These are phyloP conservation scores for Amphiduros pacificus DNA, from an alignment of 2,888 invertebrate genomes.

Conservation along the genomic window DNA sequence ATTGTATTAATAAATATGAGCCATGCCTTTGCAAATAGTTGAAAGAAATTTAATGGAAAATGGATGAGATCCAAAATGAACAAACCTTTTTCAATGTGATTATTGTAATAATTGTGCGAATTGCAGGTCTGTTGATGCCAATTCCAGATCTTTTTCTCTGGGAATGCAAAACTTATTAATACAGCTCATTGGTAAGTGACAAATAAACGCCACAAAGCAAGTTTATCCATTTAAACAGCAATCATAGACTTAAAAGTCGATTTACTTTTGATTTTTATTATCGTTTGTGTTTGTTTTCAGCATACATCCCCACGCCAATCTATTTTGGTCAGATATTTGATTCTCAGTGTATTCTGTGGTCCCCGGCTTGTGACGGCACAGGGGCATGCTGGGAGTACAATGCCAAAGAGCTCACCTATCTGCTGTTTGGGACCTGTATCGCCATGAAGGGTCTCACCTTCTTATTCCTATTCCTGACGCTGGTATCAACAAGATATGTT, in stretches of 20 bases:
- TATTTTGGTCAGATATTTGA: constrained; percentile 30
- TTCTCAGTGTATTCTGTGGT: constrained; percentile 22
- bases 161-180: constrained; percentile 27
- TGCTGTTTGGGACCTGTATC: constrained; percentile 19
- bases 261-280: not conserved
- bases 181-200: constrained; percentile 16
- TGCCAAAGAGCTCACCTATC: constrained; percentile 15
- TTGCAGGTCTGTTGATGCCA: constrained; percentile 19
- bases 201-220: not conserved
- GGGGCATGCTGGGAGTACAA: constrained; percentile 26
- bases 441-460: constrained; percentile 21
- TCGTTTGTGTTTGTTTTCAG: constrained; percentile 10
- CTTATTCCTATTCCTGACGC: constrained; percentile 15
- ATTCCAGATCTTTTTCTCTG: constrained; percentile 23
- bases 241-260: too few species aligned
- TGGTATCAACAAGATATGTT: too few species aligned
- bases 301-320: constrained; percentile 28
- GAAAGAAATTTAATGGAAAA: too few species aligned
- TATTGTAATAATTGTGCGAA: too few species aligned
- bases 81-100: too few species aligned
- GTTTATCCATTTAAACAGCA: not conserved
- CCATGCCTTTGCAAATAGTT: too few species aligned
- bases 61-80: too few species aligned
- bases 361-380: constrained; percentile 14
- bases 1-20: too few species aligned